These are phyloP conservation scores for Eurosta solidaginis DNA, from an alignment of 1,140 invertebrate species.

Conservation along the genomic window DNA sequence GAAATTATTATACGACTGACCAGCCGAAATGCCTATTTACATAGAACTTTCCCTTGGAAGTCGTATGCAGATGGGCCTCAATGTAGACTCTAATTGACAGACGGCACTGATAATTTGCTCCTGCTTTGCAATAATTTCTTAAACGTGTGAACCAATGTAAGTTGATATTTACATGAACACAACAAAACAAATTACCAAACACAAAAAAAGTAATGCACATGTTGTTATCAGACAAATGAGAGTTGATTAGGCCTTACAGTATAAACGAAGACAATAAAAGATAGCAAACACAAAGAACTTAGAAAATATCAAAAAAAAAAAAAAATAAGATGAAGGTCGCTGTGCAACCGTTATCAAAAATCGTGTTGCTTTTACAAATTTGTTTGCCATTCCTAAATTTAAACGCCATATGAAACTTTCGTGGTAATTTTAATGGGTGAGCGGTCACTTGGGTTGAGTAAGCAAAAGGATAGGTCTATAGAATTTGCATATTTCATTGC, in stretches of 20 bases:
- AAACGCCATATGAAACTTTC: neutral
- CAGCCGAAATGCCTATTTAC: no score
- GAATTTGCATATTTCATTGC: neutral
- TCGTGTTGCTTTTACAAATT: neutral
- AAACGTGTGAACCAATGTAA: neutral
- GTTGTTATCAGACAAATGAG: slow-evolving; percentile 19
- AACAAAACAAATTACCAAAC: neutral
- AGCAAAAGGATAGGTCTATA: neutral
- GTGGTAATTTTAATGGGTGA: neutral
- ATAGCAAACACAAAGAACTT: no score
- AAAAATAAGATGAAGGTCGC: neutral
- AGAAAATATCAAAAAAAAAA: neutral
- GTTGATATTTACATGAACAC: neutral
- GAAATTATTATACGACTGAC: no score
- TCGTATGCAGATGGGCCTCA: no score
- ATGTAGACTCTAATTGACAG: neutral
- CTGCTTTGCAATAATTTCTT: neutral
- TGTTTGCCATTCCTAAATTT: neutral
- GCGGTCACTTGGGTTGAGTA: slow-evolving; percentile 6
- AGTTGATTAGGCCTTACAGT: neutral
- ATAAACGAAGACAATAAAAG: neutral
- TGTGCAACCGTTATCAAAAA: neutral
- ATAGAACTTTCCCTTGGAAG: no score
- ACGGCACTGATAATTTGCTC: neutral
- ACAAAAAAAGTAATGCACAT: neutral